phyloP scores from a whole-genome alignment of 2,888 invertebrate species.

The Dynastes tityus region DNA sequence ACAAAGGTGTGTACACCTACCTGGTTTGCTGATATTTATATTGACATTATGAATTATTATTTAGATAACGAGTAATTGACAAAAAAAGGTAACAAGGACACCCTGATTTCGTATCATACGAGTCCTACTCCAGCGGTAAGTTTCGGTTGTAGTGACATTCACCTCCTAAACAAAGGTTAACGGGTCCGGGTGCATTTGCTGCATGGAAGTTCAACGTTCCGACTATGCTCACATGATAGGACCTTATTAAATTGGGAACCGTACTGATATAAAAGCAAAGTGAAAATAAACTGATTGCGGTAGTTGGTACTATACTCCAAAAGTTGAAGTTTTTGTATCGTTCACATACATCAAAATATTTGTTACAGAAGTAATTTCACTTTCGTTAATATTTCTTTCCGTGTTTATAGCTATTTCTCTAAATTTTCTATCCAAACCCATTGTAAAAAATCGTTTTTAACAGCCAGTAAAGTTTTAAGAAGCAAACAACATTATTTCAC shows the following conservation, averaged over 20 bases:
- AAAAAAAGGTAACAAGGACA: constrained; percentile 24
- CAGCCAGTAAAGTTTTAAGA: too few relatives aligned
- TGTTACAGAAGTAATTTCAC: too few relatives aligned
- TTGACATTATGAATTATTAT: constrained; percentile 10
- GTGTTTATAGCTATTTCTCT: too few relatives aligned
- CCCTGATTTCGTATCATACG: constrained; percentile 17
- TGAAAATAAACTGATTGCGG: not conserved
- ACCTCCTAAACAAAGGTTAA: constrained; percentile 21
- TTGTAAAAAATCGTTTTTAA: too few relatives aligned
- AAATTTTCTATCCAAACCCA: too few relatives aligned
- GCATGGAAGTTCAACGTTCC: constrained; percentile 30
- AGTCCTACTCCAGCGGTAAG: not conserved
- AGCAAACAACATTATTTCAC: too few relatives aligned
- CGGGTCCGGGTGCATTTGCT: constrained; percentile 7
- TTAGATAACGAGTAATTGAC: constrained; percentile 10
- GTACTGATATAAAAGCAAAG: not conserved
- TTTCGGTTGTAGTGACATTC: constrained; percentile 22
- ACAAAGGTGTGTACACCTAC: constrained; percentile 30
- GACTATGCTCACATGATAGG: constrained; percentile 5
- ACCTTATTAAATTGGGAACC: not conserved
- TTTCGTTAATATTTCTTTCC: too few relatives aligned
- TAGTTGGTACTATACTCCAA: not conserved
- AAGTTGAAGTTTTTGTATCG: too few relatives aligned
- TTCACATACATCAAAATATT: too few relatives aligned
- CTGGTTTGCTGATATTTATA: not conserved